Base-by-base conservation (phyloP, 2,888 invertebrate genomes). In the Trissolcus brochymenae region DNA sequence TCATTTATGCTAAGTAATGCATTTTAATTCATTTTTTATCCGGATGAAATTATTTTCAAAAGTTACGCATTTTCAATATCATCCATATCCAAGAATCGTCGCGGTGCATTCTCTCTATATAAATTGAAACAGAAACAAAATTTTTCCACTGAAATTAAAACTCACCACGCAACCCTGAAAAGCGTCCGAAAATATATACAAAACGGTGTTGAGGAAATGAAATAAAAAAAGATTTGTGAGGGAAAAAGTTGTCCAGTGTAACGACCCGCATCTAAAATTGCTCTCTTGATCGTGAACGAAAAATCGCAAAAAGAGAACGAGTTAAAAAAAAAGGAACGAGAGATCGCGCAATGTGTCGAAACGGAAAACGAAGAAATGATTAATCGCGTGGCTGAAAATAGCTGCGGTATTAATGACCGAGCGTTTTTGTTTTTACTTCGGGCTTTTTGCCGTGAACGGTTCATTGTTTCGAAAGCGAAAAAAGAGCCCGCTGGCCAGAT, bases 401-500 rank as follows among this genome's bases (percentile, higher is more conserved):
- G 46, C 14, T 16, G 54, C 25, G 9, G 56, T 29, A 46, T 46
- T 65, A 65, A 65, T 65, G 56, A 65, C 56, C 46, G 40, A 53
- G 53, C 54, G 60, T 60, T 68, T 68, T 60, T 68, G 41, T 16
- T 46, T 46, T 51, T 51, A 21, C 13, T 51, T 21, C 19, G 51
- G 16, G 35, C 35, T 35, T 21, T 19, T 29, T 55, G 14, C 6
- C 55, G 6, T 4, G 19, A 21, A 7, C 59, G 40, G 59, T 57
- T 64, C 72, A 65, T 72, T 65, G 64, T 65, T 72, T 71, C 19
- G 50, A 13, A 29, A 51, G 11, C 35, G n/a, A 19, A 35, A 35
- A 35, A 35, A 35, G 35, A 35, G 35, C 35, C 19, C 16, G 61
- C 61, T 65, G 79, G 79, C 78, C 59, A 60, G 71, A 76, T 78